Evolutionary conservation across 2,113 vertebrate species (phyloP).

Genomic region (Lanius ludovicianus): DNA sequence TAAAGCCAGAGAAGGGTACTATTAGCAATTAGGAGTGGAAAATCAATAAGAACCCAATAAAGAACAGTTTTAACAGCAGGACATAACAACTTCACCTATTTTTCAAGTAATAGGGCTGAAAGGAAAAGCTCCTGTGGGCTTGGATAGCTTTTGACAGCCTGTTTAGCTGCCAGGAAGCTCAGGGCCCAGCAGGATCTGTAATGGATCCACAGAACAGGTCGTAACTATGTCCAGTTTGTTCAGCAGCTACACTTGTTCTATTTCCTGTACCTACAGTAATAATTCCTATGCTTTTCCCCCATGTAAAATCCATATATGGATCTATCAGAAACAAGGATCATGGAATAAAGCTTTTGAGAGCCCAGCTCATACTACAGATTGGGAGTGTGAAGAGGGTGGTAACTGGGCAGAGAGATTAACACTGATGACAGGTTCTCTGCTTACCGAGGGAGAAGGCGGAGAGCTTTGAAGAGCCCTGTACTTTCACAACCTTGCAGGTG

Average conservation of each 20-base stretch:
- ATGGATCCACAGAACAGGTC: not conserved
- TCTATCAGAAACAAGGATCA: not conserved
- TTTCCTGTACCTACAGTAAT: not conserved
- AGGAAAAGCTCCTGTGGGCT: not conserved
- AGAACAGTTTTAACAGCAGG: not conserved
- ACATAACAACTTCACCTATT: not conserved
- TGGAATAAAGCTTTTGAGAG: not conserved
- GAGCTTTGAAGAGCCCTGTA: not conserved
- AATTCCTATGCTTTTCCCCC: not conserved
- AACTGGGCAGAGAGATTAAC: not conserved
- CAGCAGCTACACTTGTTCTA: not conserved
- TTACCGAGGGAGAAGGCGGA: not conserved
- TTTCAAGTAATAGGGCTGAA: not conserved
- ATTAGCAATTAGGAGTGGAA: not conserved
- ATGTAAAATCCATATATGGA: not conserved
- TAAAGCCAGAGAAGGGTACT: not conserved
- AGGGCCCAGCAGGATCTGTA: not conserved
- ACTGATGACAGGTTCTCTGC: not conserved
- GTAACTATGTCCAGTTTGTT: not conserved
- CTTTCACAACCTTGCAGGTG: conserved; percentile 24
- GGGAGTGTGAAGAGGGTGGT: not conserved
- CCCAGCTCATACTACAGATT: not conserved
- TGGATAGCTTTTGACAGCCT: not conserved
- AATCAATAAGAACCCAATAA: not conserved
- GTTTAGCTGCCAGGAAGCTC: not conserved